Evolutionary conservation across 2,113 vertebrate species (phyloP), one percentile per base, ranked within the genome.

Genomic region (Chionodraco myersi): DNA sequence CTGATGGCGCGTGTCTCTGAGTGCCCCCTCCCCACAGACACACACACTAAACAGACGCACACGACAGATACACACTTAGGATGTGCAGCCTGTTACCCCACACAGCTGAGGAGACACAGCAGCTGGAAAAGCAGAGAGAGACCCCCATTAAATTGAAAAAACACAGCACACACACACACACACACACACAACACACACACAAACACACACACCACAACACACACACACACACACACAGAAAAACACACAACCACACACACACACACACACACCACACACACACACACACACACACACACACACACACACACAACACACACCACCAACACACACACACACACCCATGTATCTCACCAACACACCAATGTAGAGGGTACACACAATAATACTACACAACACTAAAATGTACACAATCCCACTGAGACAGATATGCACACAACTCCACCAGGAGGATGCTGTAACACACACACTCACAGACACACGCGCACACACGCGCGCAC

Each of bases 1-100:
- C 88, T 74, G 68, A 79, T 62, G 91, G 92, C 92, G 60, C 86
- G 91, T 94, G 93, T 89, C 92, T 89, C 74, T 45, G 79, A 77
- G 73, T 58, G 58, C 54, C 70, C 67, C 68, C 65, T 11, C 34
- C 14, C 51, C 62, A 44, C 34, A 30, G 26, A 74, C 72, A 56
- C 65, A 81, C n/a, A 56, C 68, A 63, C 63, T 30, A 4, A 51
- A 52, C 10, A 44, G 18, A 68, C 66, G 44, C 48, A 53, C 53
- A 1, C 3, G 6, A 26, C 69, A 48, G 21, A 54, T 30, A 30
- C 73, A 64, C 59, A 41, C 36, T 41, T 41, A 41, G 7, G 36
- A 41, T 41, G 36, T 41, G 18, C 62, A 45, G 23, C 53, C 80
- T 64, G 83, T 85, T 75, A 66, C 74, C 72, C 53, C 77, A 77